These are phyloP conservation scores for Oncorhynchus gorbuscha DNA, from an alignment of 2,113 vertebrate genomes.

Conservation along the genomic window DNA sequence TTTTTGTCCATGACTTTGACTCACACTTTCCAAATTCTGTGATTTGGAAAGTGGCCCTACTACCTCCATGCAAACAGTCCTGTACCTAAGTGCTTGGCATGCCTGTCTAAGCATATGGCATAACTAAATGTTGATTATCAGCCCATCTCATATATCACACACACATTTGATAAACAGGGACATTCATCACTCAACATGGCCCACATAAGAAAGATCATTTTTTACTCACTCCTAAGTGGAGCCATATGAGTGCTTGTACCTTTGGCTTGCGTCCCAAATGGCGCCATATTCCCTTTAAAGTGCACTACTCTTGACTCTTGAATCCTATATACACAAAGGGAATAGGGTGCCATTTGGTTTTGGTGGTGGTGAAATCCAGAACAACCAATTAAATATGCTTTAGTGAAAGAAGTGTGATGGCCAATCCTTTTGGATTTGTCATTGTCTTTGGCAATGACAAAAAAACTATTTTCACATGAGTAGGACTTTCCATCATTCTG, in stretches of 20 bases:
- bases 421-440: constrained; percentile 65
- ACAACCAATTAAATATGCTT: constrained; percentile 49
- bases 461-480: background rate
- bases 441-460: constrained; percentile 50
- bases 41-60: constrained; percentile 37
- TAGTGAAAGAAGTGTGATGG: constrained; percentile 23
- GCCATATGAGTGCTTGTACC: constrained; percentile 68
- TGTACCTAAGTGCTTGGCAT: constrained; percentile 71
- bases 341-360: too few relatives aligned
- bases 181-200: constrained; percentile 69
- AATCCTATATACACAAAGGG: too few relatives aligned
- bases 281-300: too few relatives aligned
- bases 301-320: too few relatives aligned
- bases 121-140: constrained; percentile 75
- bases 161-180: constrained; percentile 61
- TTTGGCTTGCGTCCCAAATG: constrained; percentile 30
- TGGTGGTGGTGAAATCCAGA: constrained; percentile 46
- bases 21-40: constrained; percentile 22
- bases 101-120: constrained; percentile 71
- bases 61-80: constrained; percentile 64
- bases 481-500: background rate
- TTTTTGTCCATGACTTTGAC: constrained; percentile 34
- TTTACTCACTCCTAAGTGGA: constrained; percentile 51
- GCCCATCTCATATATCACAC: constrained; percentile 72
- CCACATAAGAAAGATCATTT: constrained; percentile 28